Percentiles rank a stretch among this genome's conserved stretches.
phyloP scores from a whole-genome alignment of 2,113 vertebrate genomes.

The Lagenorhynchus albirostris region DNA sequence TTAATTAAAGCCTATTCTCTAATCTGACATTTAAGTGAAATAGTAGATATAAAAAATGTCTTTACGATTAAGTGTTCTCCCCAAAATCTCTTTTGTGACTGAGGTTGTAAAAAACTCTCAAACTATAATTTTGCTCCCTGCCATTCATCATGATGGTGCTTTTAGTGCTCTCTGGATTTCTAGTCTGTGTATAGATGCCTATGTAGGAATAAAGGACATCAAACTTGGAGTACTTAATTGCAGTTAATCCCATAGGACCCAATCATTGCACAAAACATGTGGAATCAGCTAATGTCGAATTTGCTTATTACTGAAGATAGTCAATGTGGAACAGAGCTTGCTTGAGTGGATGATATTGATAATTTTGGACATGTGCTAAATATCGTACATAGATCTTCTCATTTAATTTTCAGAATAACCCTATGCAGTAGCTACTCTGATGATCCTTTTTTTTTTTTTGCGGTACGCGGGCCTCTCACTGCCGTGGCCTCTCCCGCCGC shows the following conservation, averaged over 20 bases:
- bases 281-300: neutral
- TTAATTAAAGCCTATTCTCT: neutral
- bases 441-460: neutral
- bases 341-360: neutral
- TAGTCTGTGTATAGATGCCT: neutral
- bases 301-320: neutral
- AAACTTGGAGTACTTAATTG: neutral
- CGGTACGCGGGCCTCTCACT: too few species aligned
- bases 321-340: neutral
- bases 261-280: neutral
- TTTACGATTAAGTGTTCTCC: neutral
- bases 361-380: neutral
- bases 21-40: constrained; percentile 28
- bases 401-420: neutral
- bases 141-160: neutral
- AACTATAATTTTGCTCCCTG: neutral
- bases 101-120: neutral
- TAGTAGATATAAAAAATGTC: neutral
- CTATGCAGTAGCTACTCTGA: neutral
- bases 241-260: neutral
- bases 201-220: neutral
- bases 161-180: neutral
- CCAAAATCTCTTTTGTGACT: neutral
- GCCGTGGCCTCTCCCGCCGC: too few species aligned
- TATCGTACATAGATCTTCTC: neutral